Base-by-base conservation (phyloP, 92 coral and sea anemone genomes). In the Porites lobata region DNA sequence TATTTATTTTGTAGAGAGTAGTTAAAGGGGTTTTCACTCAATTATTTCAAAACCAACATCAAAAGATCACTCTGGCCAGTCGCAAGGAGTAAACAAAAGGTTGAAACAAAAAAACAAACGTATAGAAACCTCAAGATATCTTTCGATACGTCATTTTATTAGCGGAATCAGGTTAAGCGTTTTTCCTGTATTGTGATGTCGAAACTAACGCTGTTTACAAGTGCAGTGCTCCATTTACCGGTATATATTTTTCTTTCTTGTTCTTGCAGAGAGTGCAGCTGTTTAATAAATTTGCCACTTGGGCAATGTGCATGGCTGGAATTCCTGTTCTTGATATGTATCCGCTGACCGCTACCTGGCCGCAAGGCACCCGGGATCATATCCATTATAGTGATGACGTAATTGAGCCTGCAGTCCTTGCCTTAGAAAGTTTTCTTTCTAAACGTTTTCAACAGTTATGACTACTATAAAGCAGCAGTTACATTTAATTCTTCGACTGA, bases 341-440 rank as follows among this genome's bases (percentile, higher is more conserved):
- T 53, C 95, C 88, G 58, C 75, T 90, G 43, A 85, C 95, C 67
- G 91, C 95, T 26, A 75, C 93, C 19, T 94, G 91, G 84, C 94
- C 96, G 3, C n/a, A 9, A 13, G 96, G 96, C 66, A 82, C 73
- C 9, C 52, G 11, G 8, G 96, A 91, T 59, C 83, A 85, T 57
- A 72, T 94, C 19, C 96, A 94, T 71, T 88, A 91, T 66, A 79
- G 76, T 8, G 71, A 79, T 22, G 81, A 94, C 24, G 89, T 80
- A 9, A 84, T 94, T 80, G 47, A 56, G 43, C 91, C 96, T 9
- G 90, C 89, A 4, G 88, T 92, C 32, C 50, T 50, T 51, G 83
- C 80, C 32, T 67, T 91, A 52, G 96, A 91, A 43, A 57, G 57
- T 9, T 78, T 32, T 62, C 82, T 78, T 32, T 11, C 65, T 18